Base-by-base conservation (phyloP, 2,888 invertebrate genomes). In the Synergus itoensis region DNA sequence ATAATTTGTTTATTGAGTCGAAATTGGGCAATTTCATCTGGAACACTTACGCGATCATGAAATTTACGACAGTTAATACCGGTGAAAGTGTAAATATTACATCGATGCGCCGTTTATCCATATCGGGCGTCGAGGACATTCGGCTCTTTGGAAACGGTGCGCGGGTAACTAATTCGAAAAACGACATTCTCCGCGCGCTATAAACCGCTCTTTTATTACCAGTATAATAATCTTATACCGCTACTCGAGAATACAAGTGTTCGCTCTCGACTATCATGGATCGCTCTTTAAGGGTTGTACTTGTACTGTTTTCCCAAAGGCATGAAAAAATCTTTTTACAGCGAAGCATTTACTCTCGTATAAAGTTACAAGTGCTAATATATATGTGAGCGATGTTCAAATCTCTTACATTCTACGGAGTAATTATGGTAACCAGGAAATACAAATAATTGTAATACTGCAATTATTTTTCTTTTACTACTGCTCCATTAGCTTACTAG, bases 121-220 rank as follows among this genome's bases (percentile, higher is more conserved):
- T 73, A 53, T 43, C 67, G 43, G 67, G 67, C 45, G 67, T 67
- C 67, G 67, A 67, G 67, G 67, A 67, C 67, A 67, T 45, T 43
- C 67, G 73, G 36, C 67, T 86, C 86, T 86, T 86, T 86, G 86
- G 86, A 83, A 86, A 83, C 81, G 80, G 84, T 81, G 83, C 84
- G 83, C 84, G 81, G 79, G 78, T 77, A 82, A 82, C 81, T 82
- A 78, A 82, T 80, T 84, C 79, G 73, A 79, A 78, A 80, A 82
- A 80, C 63, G 76, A 76, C 80, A 79, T 67, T 81, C 79, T 82
- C 82, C 81, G 80, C 81, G 80, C 79, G 57, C 64, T 79, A 78
- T 81, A 69, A 83, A 76, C 77, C 79, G 80, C 62, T 82, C 80
- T 82, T 80, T 84, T 81, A 83, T 73, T 81, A 77, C 82, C 82